phyloP scores from a whole-genome alignment of 2,888 invertebrate genomes.

The Pyrrhia umbra region DNA sequence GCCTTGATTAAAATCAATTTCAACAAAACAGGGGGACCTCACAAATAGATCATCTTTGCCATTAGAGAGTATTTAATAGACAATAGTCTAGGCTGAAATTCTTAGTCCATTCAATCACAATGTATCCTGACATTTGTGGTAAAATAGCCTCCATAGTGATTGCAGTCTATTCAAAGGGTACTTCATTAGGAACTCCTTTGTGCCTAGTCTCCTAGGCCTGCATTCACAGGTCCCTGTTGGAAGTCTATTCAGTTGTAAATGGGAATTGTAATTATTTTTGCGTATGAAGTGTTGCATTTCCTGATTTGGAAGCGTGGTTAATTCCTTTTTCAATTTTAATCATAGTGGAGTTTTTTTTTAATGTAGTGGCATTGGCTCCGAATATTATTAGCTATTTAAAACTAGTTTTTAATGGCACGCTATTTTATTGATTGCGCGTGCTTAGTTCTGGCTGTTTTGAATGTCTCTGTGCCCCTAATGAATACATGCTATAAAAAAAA shows the following conservation, averaged over 20 bases:
- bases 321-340: neutral
- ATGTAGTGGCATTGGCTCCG: neutral
- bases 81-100: constrained; percentile 31
- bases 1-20: neutral
- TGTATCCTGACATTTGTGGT: constrained; percentile 31
- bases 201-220: neutral
- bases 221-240: constrained; percentile 5
- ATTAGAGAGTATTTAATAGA: constrained; percentile 22
- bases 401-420: neutral
- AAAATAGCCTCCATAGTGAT: constrained; percentile 34
- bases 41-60: constrained; percentile 2
- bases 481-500: no score
- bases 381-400: neutral
- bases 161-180: constrained; percentile 8
- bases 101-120: constrained; percentile 27
- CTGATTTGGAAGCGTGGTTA: neutral
- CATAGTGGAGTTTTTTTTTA: neutral
- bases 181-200: constrained; percentile 31
- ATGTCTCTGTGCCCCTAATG: no score
- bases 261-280: neutral
- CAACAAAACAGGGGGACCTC: neutral
- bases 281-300: constrained; percentile 6
- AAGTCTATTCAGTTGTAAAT: constrained; percentile 14
- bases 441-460: no score
- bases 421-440: neutral